Base-by-base conservation (phyloP, 2,888 invertebrate genomes). In the Apodemia hepburni region DNA sequence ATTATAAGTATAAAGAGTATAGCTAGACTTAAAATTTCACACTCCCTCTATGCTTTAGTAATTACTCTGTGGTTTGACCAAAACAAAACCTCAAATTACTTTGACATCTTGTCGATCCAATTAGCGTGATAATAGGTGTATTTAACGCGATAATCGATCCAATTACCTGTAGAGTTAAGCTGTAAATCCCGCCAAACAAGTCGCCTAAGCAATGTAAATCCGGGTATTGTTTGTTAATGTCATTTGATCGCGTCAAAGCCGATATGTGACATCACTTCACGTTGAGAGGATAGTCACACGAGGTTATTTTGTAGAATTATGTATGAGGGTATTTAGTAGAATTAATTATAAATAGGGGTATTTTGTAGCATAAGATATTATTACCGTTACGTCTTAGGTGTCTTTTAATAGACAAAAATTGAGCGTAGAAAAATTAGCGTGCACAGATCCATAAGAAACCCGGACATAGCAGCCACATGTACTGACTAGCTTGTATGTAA, bases 211-310 rank as follows among this genome's bases (percentile, higher is more conserved):
- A 63, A 57, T 45, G 59, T 54, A 35, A 60, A 64, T 80, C 74
- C 74, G 72, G 72, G 74, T 74, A 78, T 78, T 79, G 78, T 79
- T 80, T 82, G 78, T 74, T 71, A 75, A 78, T 75, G 74, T 76
- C 76, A 75, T 78, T 74, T 78, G 75, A 76, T 79, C 79, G 76
- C 77, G 78, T 82, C 80, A 82, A 81, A 82, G 77, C 78, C 75
- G 77, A 75, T 75, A 35, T 47, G 74, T 78, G 79, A 79, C 79
- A 80, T 77, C 66, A 75, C 75, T 69, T 65, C 63, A 61, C 62
- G 64, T 61, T 65, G 62, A n/a, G 38, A 12, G 64, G 63, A 54
- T 54, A 66, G 38, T 68, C 73, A 69, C 76, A 67, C 22, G 54
- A 27, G 12, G 22, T 2, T 18, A 51, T 45, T 45, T n/a, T n/a